Conservation (phyloP, 2,888 invertebrate genomes). For the Nomada ruficornis region DNA sequence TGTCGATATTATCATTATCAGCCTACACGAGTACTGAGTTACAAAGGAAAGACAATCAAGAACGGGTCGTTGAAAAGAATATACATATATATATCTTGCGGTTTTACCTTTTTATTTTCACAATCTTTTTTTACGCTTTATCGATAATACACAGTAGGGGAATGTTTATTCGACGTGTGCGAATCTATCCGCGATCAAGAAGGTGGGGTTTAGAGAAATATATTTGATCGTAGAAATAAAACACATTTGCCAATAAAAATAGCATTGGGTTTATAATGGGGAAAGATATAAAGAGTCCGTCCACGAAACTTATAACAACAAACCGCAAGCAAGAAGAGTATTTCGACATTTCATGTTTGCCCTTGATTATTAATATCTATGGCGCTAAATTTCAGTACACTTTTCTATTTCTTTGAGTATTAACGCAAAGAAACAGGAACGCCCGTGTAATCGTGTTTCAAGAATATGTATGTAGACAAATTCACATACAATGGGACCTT, state of each 20-base stretch:
- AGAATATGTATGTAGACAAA: background rate
- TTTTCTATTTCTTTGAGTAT: conserved; percentile 13
- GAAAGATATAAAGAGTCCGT: background rate
- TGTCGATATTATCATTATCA: conserved; percentile 25
- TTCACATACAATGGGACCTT: conserved; percentile 12
- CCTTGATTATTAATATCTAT: conserved; percentile 21
- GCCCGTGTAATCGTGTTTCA: conserved; percentile 21
- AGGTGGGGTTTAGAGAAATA: background rate
- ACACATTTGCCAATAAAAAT: background rate
- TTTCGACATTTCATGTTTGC: conserved; percentile 16
- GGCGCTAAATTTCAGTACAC: conserved; percentile 1
- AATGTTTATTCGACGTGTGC: background rate
- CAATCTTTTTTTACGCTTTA: background rate
- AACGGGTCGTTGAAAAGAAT: conserved; percentile 14
- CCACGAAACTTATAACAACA: background rate
- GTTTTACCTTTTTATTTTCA: conserved; percentile 8
- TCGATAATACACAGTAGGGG: background rate
- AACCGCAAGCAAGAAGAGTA: background rate
- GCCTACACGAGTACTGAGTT: conserved; percentile 22
- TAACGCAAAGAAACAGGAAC: background rate
- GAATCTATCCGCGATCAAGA: background rate
- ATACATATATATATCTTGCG: background rate
- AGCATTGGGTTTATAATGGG: background rate
- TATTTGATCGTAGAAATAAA: background rate
- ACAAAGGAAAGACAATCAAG: conserved; percentile 33